Evolutionary conservation across 2,888 invertebrate genomes (phyloP), one percentile per base, ranked within the genome.

Genomic region (Eupithecia abbreviata): DNA sequence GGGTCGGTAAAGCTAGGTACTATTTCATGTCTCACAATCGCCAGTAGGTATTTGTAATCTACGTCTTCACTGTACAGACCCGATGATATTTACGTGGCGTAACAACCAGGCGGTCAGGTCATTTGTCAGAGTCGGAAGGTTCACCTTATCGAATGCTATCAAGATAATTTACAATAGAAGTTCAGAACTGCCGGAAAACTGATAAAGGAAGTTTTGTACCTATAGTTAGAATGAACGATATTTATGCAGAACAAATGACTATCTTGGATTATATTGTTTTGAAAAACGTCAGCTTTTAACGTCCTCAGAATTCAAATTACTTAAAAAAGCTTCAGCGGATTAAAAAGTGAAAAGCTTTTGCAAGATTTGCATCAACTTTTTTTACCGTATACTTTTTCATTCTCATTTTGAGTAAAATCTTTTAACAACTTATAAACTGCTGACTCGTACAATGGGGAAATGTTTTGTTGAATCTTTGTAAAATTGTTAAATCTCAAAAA

Each of bases 41-140:
- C 30, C 62, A 30, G 42, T 66, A 13, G 42, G 15, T 42, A 66
- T 66, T 42, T 42, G 66, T 42, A 42, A 42, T 66, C 41, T 66
- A 76, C 74, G 76, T 73, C 72, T 62, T 47, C 30, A 43, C 72
- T 65, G 65, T 58, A 41, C 30, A 43, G 10, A 10, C 70, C 58
- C 66, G 71, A 41, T 41, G 76, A 79, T 76, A 79, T 79, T 76
- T 79, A 79, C 70, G 51, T 79, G 71, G 76, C 72, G 76, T 76
- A 62, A 77, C 79, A 58, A 43, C 51, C 51, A 15, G n/a, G 15
- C 71, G 49, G 78, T 45, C 78, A 75, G 75, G 55, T 78, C 71
- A 73, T 78, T 71, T 45, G 58, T 79, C 76, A 75, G 72, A 69
- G 74, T 68, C 51, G 62, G 67, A 62, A 62, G 66, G 66, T 42